Percentiles rank a stretch among this genome's conserved stretches.
phyloP scores from a whole-genome alignment of 2,797 vertebrate species.

The Balearica regulorum region DNA sequence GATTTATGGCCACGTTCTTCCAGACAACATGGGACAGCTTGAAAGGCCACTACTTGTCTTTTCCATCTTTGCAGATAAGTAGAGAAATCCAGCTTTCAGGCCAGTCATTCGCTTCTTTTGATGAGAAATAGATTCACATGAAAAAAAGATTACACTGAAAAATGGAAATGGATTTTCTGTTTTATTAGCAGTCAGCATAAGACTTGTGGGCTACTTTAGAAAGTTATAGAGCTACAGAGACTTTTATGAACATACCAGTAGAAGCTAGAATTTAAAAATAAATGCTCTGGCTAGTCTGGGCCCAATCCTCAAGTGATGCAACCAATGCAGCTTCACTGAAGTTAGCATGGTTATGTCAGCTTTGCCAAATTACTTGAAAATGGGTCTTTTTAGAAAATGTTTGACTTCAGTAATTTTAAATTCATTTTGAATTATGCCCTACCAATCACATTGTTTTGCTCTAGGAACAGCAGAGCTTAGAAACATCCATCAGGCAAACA shows the following conservation, averaged over 20 bases:
- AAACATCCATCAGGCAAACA: neutral
- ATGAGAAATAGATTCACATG: conserved; percentile 50
- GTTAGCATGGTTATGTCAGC: neutral
- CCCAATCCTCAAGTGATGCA: neutral
- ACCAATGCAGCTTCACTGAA: neutral
- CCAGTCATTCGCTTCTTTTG: neutral
- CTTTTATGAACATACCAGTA: conserved; percentile 6
- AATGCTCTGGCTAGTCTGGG: conserved; percentile 3
- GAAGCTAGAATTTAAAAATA: conserved; percentile 45
- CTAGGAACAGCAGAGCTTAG: neutral
- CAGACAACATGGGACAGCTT: neutral
- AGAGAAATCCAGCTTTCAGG: neutral
- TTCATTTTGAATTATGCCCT: neutral
- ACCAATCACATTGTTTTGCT: neutral
- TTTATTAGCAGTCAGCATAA: conserved; percentile 41
- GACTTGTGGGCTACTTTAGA: conserved; percentile 43
- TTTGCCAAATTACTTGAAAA: conserved; percentile 23
- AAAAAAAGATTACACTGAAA: conserved; percentile 62
- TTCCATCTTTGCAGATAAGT: neutral
- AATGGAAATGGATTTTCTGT: conserved; percentile 40
- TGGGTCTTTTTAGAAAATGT: neutral
- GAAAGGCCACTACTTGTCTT: neutral
- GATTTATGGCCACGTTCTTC: neutral
- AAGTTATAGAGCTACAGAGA: conserved; percentile 34
- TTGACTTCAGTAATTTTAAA: neutral